Evolutionary conservation across 2,797 vertebrate species (phyloP).

Genomic region (Enteromius trimaculatus): DNA sequence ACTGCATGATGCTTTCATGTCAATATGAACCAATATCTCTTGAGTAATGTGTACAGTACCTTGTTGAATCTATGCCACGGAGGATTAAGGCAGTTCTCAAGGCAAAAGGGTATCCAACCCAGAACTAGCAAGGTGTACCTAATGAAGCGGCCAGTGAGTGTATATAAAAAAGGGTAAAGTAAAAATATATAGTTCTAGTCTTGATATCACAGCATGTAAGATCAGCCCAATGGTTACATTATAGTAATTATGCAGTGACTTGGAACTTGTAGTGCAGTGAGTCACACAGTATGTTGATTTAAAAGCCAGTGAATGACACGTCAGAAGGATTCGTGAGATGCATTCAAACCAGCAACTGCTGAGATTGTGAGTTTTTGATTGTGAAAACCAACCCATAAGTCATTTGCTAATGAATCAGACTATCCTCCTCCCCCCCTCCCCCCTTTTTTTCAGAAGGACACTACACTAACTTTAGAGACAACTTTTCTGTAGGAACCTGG

Average conservation of each 20-base stretch:
- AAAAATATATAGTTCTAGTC: background rate
- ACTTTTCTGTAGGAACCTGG: background rate
- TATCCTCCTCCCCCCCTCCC: too few relatives aligned
- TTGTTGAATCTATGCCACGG: too few relatives aligned
- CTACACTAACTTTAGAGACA: background rate
- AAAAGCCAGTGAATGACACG: background rate
- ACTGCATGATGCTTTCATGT: too few relatives aligned
- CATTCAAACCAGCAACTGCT: background rate
- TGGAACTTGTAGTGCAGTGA: background rate
- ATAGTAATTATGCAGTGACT: background rate
- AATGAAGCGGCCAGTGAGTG: too few relatives aligned
- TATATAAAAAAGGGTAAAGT: too few relatives aligned
- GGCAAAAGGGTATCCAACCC: too few relatives aligned
- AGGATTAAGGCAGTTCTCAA: too few relatives aligned
- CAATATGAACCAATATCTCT: too few relatives aligned
- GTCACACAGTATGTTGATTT: background rate
- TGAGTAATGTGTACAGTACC: too few relatives aligned
- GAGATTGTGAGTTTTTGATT: background rate
- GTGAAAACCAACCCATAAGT: background rate
- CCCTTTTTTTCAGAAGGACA: background rate
- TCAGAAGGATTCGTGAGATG: background rate
- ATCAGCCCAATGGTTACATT: background rate
- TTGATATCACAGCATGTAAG: background rate
- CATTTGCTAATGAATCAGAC: background rate
- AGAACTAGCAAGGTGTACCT: too few relatives aligned